Conservation (phyloP, 2,797 vertebrate genomes). For the Tokudaia tokunoshimensis region DNA sequence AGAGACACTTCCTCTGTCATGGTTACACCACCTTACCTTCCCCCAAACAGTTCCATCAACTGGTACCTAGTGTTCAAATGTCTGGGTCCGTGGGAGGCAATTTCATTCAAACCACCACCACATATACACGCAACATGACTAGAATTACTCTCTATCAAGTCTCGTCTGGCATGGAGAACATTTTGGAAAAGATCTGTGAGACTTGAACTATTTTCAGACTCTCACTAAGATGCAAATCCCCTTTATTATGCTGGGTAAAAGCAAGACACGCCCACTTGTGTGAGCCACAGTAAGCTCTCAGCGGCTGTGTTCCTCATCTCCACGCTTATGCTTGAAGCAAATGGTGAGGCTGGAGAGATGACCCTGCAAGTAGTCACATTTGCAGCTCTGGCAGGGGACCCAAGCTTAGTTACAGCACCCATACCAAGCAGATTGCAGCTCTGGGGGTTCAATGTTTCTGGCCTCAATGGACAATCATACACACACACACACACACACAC, state of each 20-base stretch:
- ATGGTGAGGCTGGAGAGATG: no score
- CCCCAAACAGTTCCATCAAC: not conserved
- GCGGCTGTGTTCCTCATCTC: accelerated
- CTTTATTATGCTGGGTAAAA: not conserved
- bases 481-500: not conserved
- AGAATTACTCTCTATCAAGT: not conserved
- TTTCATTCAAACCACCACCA: not conserved
- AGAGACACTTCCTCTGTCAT: no score
- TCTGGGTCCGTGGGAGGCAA: not conserved
- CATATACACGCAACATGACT: not conserved
- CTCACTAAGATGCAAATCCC: not conserved
- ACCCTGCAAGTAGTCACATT: not conserved
- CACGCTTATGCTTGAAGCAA: not conserved
- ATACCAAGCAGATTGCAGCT: not conserved
- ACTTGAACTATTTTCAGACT: not conserved
- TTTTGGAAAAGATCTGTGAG: not conserved
- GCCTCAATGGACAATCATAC: not conserved
- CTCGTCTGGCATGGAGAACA: not conserved
- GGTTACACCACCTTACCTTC: no score
- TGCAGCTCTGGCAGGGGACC: not conserved
- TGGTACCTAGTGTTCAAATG: not conserved
- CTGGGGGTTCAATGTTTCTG: not conserved
- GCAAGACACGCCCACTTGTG: not conserved
- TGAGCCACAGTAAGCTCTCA: no score
- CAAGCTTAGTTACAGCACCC: not conserved